Base-by-base conservation (phyloP, 2,888 invertebrate species). In the Clepsis dumicolana region DNA sequence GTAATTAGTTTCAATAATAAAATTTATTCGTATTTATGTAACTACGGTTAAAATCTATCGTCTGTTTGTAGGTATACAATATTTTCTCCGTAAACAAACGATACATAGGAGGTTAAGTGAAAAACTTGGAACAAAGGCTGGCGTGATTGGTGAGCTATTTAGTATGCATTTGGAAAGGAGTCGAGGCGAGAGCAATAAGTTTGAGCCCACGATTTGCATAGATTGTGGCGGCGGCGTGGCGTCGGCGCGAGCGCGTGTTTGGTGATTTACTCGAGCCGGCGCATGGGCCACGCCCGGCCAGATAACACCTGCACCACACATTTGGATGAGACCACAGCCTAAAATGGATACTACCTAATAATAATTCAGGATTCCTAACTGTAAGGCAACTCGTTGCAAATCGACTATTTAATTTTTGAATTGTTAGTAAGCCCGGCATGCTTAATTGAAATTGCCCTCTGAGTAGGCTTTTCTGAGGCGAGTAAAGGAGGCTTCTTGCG, bases 141-240 rank as follows among this genome's bases (percentile, higher is more conserved):
- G 83, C 83, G 82, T 84, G 84, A 84, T 79, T 80, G 82, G 79
- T 76, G 75, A 73, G 84, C 87, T 92, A 84, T 91, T 92, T 92
- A 93, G 90, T 93, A 92, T 93, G 90, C 92, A 91, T 91, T 92
- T 91, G 89, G 90, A 92, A 92, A 92, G 91, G 89, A 90, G 89
- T 88, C 82, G 89, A 91, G 90, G 89, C 88, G 92, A 92, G 92
- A 93, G 92, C 89, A 91, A 93, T 92, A 93, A 93, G 90, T 93
- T 89, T 87, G 87, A 87, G 86, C 80, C 77, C 78, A 85, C 86
- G 88, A 93, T 93, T 93, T 93, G 91, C 93, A 93, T 93, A 93
- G 92, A 93, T 93, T 93, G 91, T 84, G 84, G 82, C 77, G 77
- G 75, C 73, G 76, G 71, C 69, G 69, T 59, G 69, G 67, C 70